A percentile compares a stretch with the other conserved stretches of the same genome.
phyloP scores from a whole-genome alignment of 2,888 invertebrate species.

The Lasius platythorax region DNA sequence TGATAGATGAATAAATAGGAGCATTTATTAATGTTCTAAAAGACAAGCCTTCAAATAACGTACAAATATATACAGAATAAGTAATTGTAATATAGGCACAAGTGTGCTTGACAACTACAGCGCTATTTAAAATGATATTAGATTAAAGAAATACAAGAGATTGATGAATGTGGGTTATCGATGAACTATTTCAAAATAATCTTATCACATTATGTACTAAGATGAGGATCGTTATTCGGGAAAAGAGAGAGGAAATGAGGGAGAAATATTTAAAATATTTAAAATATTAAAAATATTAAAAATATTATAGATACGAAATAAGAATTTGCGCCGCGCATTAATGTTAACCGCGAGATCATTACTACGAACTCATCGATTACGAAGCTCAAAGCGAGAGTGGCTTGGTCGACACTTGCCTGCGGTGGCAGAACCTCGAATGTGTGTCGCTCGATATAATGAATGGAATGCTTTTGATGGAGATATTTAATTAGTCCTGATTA shows the following conservation, averaged over 20 bases:
- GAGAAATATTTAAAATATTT: background rate
- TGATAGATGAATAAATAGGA: background rate
- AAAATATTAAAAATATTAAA: background rate
- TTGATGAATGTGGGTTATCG: background rate
- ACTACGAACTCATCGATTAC: constrained; percentile 44
- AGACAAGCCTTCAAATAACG: too few species aligned
- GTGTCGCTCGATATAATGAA: constrained; percentile 19
- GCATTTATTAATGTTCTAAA: too few species aligned
- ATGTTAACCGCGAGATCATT: constrained; percentile 43
- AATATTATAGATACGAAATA: background rate
- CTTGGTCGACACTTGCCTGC: constrained; percentile 35
- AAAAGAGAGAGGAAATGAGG: background rate
- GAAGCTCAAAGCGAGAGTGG: constrained; percentile 44
- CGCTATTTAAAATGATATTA: background rate
- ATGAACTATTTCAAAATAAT: background rate
- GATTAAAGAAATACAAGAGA: background rate
- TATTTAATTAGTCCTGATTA: constrained; percentile 44
- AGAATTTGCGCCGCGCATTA: constrained; percentile 40
- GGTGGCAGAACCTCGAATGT: constrained; percentile 18
- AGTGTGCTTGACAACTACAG: background rate
- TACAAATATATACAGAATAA: background rate
- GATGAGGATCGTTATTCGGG: background rate
- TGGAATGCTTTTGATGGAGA: constrained; percentile 26
- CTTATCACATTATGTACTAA: background rate
- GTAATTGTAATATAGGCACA: background rate